These are phyloP conservation scores for Cyprinella venusta DNA, from an alignment of 2,797 vertebrate species.

Conservation along the genomic window DNA sequence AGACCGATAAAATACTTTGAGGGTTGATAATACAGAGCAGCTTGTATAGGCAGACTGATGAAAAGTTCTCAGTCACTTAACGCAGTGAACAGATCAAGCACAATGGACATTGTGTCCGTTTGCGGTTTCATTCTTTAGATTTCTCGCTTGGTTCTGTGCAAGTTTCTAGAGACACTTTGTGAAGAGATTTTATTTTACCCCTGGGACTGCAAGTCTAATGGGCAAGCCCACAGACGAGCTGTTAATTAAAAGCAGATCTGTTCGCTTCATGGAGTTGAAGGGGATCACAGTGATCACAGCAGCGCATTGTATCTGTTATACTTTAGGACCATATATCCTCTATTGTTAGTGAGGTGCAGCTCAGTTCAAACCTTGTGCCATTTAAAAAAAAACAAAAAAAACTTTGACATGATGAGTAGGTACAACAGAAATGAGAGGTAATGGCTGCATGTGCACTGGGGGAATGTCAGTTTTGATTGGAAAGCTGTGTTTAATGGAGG, in stretches of 20 bases:
- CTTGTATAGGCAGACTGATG: constrained; percentile 23
- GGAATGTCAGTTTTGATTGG: constrained; percentile 43
- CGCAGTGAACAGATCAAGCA: background rate
- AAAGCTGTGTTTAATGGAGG: constrained; percentile 44
- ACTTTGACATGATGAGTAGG: background rate
- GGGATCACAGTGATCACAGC: constrained; percentile 18
- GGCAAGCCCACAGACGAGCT: constrained; percentile 40
- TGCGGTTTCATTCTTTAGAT: constrained; percentile 5
- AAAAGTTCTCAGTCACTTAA: background rate
- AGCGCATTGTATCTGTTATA: constrained; percentile 2
- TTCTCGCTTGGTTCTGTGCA: constrained; percentile 14
- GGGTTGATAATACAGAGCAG: background rate
- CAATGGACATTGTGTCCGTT: constrained; percentile 24
- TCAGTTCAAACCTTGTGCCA: constrained; percentile 1
- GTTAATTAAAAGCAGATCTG: constrained; percentile 44
- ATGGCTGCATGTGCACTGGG: background rate
- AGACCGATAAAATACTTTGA: constrained; percentile 32
- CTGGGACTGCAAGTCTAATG: constrained; percentile 46
- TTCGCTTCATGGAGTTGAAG: constrained; percentile 16
- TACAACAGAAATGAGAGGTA: background rate
- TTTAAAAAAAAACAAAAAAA: background rate
- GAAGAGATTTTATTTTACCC: constrained; percentile 42
- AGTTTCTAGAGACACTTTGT: constrained; percentile 32
- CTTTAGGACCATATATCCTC: background rate
- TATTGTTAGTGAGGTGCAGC: background rate